Evolutionary conservation across 1,140 invertebrate genomes (phyloP), one percentile per base, ranked within the genome.

Genomic region (Chelonus insularis): DNA sequence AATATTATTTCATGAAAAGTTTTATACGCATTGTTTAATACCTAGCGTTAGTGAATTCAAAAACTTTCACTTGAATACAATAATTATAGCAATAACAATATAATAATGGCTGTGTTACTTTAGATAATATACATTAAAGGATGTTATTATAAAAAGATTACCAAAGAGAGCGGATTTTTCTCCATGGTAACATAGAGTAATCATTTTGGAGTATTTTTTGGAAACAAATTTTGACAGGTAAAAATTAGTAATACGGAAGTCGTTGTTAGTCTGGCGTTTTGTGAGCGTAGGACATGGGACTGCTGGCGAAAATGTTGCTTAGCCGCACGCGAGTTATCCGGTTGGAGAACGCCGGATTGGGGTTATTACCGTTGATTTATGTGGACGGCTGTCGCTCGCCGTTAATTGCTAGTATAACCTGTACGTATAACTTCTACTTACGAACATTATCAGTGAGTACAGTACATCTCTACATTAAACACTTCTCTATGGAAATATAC

Each of bases 311-410:
- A 52, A 36, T 48, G 45, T 48, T 48, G 45, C 45, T 48, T 48
- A 48, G 50, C 25, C 50, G 50, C 34, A 56, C 54, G 54, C 54
- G 54, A 43, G 34, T 56, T 56, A 41, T 41, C 54, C 54, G 25
- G 25, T 34, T 16, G 12, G 12, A 12, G 29, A 52, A 20, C 43
- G 36, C 32, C 23, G 58, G 21, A 52, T 60, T 60, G 50, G 58
- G 47, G 58, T 60, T 60, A 60, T 60, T 60, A 60, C n/a, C 20
- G 34, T 47, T 60, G 58, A 60, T 60, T 60, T 60, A 60, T 60
- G 58, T 60, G 5, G 58, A 60, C 47, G 34, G 58, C 37, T 54
- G 47, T 60, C 58, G 47, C 47, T 60, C 48, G 58, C 36, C 58
- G 58, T 60, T 60, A 60, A 60, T 60, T 60, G 58, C 47, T 36